phyloP scores from a whole-genome alignment of 2,797 vertebrate genomes.

The Stomatorhinus walkeri region DNA sequence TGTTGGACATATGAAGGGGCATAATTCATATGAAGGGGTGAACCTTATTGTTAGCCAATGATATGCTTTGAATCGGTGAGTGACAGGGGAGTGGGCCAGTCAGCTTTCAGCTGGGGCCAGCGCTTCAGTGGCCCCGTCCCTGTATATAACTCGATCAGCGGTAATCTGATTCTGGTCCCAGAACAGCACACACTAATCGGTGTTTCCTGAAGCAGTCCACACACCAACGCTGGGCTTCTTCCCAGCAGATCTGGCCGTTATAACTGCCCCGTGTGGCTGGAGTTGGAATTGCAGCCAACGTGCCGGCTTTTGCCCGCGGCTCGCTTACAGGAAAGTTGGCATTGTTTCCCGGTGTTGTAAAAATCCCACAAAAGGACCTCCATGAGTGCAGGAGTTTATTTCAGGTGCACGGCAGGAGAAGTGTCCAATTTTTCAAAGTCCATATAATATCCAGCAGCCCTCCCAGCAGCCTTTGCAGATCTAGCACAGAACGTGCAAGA shows the following conservation, averaged over 20 bases:
- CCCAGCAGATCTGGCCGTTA: neutral
- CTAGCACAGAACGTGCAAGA: neutral
- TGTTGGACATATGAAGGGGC: neutral
- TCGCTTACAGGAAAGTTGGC: neutral
- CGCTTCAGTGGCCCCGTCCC: neutral
- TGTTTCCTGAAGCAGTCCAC: neutral
- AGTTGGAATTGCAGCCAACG: neutral
- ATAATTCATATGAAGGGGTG: neutral
- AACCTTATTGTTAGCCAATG: neutral
- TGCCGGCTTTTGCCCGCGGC: neutral
- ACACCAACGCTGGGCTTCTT: neutral
- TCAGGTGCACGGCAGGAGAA: neutral
- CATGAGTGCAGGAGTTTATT: neutral
- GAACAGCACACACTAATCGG: neutral
- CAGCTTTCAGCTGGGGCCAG: neutral
- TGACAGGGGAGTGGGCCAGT: neutral
- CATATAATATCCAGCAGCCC: neutral
- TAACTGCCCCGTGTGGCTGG: neutral
- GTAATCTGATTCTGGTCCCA: neutral
- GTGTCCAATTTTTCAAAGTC: neutral
- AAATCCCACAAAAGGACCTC: neutral
- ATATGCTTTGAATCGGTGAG: neutral
- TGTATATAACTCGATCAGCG: neutral
- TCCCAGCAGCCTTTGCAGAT: neutral
- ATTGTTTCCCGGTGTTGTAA: neutral